phyloP scores from a whole-genome alignment of 2,113 vertebrate genomes.

The Oryzias melastigma region DNA sequence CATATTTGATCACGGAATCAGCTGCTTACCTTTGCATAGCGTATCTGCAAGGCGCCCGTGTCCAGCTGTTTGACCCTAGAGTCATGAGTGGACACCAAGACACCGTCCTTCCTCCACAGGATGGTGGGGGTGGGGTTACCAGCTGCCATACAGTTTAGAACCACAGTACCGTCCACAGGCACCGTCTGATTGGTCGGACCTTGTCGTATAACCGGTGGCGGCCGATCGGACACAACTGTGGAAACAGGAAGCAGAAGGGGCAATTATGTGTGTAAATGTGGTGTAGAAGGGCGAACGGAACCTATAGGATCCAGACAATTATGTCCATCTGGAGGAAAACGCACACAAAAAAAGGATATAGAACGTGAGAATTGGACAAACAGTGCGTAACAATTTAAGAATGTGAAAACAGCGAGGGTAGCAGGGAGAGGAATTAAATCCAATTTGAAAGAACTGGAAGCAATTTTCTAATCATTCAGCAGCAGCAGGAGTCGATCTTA shows the following conservation, averaged over 20 bases:
- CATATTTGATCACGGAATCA: not conserved
- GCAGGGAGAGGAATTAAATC: constrained; percentile 58
- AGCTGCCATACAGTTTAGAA: constrained; percentile 86
- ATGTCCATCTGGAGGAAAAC: constrained; percentile 32
- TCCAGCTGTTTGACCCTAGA: constrained; percentile 93
- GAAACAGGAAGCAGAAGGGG: constrained; percentile 21
- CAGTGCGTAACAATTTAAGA: constrained; percentile 25
- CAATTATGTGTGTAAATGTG: constrained; percentile 28
- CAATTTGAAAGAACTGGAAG: constrained; percentile 84
- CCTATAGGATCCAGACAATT: constrained; percentile 31
- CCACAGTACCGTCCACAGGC: constrained; percentile 90
- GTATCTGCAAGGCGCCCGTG: constrained; percentile 87
- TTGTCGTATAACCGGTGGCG: constrained; percentile 93
- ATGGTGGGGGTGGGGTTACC: constrained; percentile 89
- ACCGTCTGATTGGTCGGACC: constrained; percentile 97
- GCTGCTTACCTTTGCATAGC: constrained; percentile 90
- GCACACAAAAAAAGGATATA: constrained; percentile 35
- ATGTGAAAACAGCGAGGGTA: constrained; percentile 37
- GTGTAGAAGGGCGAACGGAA: constrained; percentile 10
- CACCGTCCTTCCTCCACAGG: constrained; percentile 93
- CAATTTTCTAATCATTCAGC: constrained; percentile 86
- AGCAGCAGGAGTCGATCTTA: constrained; percentile 80
- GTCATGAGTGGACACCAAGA: constrained; percentile 90
- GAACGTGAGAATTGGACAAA: constrained; percentile 38
- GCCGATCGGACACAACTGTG: constrained; percentile 93